Conservation (phyloP, 2,113 vertebrate species). For the Lathamus discolor region DNA sequence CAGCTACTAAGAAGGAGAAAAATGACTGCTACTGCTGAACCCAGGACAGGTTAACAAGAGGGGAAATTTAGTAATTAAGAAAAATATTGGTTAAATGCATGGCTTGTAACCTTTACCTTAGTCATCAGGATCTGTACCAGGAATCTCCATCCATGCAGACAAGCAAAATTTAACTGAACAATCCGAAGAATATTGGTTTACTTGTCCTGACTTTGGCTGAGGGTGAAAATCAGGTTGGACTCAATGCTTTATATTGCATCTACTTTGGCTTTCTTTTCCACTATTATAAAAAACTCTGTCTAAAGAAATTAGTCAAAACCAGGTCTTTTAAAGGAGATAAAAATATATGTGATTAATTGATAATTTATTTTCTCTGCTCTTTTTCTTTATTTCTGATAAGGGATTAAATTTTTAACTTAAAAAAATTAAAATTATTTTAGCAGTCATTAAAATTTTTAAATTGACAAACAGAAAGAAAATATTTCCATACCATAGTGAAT, state of each 20-base stretch:
- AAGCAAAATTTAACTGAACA: background rate
- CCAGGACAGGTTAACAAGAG: background rate
- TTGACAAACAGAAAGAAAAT: background rate
- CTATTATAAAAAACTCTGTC: background rate
- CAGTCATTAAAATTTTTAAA: background rate
- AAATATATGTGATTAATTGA: background rate
- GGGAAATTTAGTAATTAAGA: background rate
- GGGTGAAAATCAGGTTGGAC: background rate
- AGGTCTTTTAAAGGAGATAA: background rate
- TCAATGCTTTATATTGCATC: background rate
- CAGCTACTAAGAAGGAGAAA: too few species aligned
- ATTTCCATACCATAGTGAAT: background rate
- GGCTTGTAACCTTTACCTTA: background rate
- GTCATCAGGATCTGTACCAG: background rate
- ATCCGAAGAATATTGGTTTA: background rate
- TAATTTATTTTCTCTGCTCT: background rate
- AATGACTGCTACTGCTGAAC: too few species aligned
- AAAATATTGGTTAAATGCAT: background rate
- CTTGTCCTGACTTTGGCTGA: background rate
- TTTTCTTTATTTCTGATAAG: background rate
- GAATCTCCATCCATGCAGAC: background rate
- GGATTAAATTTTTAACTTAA: background rate
- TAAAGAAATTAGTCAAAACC: background rate
- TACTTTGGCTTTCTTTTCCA: background rate
- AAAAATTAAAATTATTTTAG: background rate